Evolutionary conservation across 2,888 invertebrate genomes (phyloP), one percentile per base, ranked within the genome.

Genomic region (Apamea crenata): DNA sequence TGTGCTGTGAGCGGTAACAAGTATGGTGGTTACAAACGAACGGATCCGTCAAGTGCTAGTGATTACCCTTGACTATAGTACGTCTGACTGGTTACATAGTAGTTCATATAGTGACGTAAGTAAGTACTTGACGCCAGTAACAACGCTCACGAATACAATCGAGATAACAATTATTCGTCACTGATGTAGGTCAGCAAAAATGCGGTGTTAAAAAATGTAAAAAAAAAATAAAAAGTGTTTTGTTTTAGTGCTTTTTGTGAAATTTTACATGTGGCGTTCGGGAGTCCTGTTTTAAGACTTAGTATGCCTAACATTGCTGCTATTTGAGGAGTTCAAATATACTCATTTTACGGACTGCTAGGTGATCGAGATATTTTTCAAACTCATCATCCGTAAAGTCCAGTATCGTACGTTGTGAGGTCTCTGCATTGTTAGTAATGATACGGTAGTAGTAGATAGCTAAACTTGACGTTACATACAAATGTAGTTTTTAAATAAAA

Each of bases 1-100:
- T 84, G 92, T 92, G 92, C 91, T 93, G 91, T 94, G 93, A 94
- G 91, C 91, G 89, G 88, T 80, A 80, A 91, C 90, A 87, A 84
- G 92, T 93, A 91, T 93, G 94, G 94, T 93, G 94, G 93, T 87
- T 82, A 88, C 88, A 87, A 80, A 88, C 86, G 82, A 76, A 89
- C 87, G 76, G 77, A 89, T 87, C 71, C 83, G 74, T 56, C 77
- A 80, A 78, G 81, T 77, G 81, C 40, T 86, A 84, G 74, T 82
- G 73, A 50, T 68, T 36, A 50, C 53, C 32, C 61, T 36, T 66
- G 56, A 67, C 78, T 70, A 40, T 59, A 69, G 67, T 56, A 68
- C 63, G 75, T 53, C 67, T 40, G 63, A 73, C 78, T 81, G 59
- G 72, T 65, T 59, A 75, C 66, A 53, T 74, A 77, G 63, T 61